These are phyloP conservation scores for Papilio protenor DNA, from an alignment of 2,888 invertebrate genomes.

Conservation along the genomic window DNA sequence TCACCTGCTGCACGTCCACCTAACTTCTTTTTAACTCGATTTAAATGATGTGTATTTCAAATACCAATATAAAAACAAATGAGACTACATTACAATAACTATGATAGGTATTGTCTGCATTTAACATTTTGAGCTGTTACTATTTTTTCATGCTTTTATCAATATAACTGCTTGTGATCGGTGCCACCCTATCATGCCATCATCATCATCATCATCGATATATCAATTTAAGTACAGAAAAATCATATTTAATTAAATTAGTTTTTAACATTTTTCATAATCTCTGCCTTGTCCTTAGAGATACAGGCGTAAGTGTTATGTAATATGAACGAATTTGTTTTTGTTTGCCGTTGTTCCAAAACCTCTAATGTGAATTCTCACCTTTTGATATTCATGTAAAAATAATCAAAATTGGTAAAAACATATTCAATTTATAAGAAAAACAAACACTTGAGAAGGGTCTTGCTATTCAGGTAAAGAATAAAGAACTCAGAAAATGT, in stretches of 20 bases:
- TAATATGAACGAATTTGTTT: neutral
- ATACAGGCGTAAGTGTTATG: neutral
- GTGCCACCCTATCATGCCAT: too few species aligned
- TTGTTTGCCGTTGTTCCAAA: neutral
- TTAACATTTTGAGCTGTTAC: too few species aligned
- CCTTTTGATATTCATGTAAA: neutral
- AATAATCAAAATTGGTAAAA: neutral
- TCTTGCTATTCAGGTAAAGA: conserved; percentile 5
- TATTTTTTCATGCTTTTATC: too few species aligned
- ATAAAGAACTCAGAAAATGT: neutral
- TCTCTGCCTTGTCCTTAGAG: neutral
- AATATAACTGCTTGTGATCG: too few species aligned
- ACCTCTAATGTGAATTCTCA: neutral
- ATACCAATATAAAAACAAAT: too few species aligned
- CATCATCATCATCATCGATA: too few species aligned
- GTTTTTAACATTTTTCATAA: neutral
- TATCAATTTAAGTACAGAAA: neutral
- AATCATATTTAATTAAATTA: neutral
- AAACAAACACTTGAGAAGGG: conserved; percentile 3
- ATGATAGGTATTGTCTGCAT: too few species aligned
- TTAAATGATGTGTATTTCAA: too few species aligned
- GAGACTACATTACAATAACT: too few species aligned
- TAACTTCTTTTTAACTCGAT: neutral
- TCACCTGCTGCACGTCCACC: neutral
- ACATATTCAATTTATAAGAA: neutral